A percentile compares a stretch with the other conserved stretches of the same genome.
These are phyloP conservation scores for Drosophila pallidifrons DNA, from an alignment of 1,140 invertebrate genomes.

Conservation along the genomic window DNA sequence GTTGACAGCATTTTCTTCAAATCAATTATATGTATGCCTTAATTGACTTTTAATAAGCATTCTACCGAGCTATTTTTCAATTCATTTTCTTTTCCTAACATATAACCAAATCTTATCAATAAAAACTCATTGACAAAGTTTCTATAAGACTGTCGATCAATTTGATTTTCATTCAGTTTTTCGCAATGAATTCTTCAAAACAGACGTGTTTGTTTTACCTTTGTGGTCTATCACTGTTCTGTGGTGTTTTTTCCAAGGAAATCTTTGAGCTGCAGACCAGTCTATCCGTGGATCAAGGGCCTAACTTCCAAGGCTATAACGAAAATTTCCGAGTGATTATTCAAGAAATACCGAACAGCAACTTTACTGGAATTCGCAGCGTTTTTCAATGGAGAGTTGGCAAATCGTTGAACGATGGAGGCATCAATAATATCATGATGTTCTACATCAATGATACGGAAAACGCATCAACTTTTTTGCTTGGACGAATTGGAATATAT, in stretches of 20 bases:
- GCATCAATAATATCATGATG: not conserved
- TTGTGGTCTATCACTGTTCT: not conserved
- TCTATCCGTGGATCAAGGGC: no score
- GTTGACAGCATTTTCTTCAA: no score
- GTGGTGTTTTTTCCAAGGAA: not conserved
- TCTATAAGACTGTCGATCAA: not conserved
- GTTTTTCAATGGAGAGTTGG: slow-evolving; percentile 4
- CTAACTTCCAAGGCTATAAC: no score
- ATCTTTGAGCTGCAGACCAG: not conserved
- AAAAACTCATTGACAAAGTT: not conserved
- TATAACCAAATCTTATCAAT: slow-evolving; percentile 5
- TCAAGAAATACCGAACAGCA: not conserved
- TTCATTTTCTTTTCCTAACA: not conserved
- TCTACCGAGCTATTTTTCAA: no score
- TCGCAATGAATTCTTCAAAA: not conserved
- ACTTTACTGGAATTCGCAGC: slow-evolving; percentile 8
- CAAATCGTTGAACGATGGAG: not conserved
- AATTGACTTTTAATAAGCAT: no score
- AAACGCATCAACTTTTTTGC: not conserved
- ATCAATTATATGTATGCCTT: no score
- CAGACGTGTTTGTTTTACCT: not conserved
- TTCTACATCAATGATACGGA: not conserved
- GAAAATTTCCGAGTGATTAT: not conserved
- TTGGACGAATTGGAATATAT: slow-evolving; percentile 9
- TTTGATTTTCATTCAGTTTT: not conserved